phyloP scores from a whole-genome alignment of 2,888 invertebrate species.

The Tridacna crocea region DNA sequence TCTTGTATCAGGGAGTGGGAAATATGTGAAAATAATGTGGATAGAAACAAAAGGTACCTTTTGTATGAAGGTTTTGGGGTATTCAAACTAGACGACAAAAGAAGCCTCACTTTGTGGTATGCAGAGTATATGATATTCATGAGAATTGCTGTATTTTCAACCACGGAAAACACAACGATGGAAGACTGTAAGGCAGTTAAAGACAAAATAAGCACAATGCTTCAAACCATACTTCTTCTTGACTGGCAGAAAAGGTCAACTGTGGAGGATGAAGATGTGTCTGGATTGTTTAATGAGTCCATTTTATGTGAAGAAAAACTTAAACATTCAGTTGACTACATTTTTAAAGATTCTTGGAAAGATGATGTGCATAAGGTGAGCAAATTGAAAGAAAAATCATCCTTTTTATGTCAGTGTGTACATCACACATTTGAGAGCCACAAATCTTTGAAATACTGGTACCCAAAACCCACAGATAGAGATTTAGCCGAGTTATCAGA shows the following conservation, averaged over 20 bases:
- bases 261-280: background rate
- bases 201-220: conserved; percentile 14
- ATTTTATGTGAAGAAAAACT: conserved; percentile 36
- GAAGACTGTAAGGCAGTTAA: conserved; percentile 23
- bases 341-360: conserved; percentile 1
- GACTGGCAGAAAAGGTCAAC: conserved; percentile 27
- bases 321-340: background rate
- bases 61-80: conserved; percentile 51
- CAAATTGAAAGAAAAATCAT: conserved; percentile 22
- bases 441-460: conserved; percentile 40
- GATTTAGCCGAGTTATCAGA: conserved; percentile 29
- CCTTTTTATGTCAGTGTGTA: conserved; percentile 28
- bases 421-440: conserved; percentile 8
- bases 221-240: conserved; percentile 22
- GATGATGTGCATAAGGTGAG: conserved; percentile 30
- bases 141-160: conserved; percentile 31
- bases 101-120: conserved; percentile 44
- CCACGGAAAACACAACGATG: background rate
- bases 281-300: conserved; percentile 43
- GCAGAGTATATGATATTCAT: conserved; percentile 48
- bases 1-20: conserved; percentile 45
- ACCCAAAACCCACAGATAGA: conserved; percentile 5
- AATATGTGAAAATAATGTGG: background rate
- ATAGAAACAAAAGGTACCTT: conserved; percentile 10
- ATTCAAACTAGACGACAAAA: conserved; percentile 29